Evolutionary conservation across 1,140 invertebrate species (phyloP), one percentile per base, ranked within the genome.

Genomic region (Pogonomyrmex californicus): DNA sequence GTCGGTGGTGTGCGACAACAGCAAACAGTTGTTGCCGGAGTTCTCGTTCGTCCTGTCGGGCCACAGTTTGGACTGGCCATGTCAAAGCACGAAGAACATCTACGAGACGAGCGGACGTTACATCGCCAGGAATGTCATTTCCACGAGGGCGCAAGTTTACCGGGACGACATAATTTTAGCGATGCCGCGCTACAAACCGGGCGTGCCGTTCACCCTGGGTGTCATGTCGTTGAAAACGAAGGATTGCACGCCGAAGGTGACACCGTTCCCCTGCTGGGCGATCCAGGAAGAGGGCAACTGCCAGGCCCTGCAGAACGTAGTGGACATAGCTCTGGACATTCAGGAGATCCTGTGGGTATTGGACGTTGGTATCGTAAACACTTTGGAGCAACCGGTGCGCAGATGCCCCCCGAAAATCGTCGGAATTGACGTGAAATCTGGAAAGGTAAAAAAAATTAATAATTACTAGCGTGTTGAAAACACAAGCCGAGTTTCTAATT

Each of bases 391-490:
- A 51, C 97, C 97, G 0, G 95, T 96, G 1, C 95, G 96, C 9
- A 95, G 96, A n/a, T 97, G 97, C 86, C 93, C 95, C 12, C 97
- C 97, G 0, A 97, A 97, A 93, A 95, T 97, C 30, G 95, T 97
- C 9, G 96, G 96, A n/a, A 95, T 97, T 65, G 96, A 96, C 87
- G 94, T 96, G 0, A 94, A 96, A 62, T 96, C 95, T 54, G 96
- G 96, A 47, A 96, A 97, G 94, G 94, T 94, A 85, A 54, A 56
- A 81, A 2, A 49, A 49, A 41, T 51, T 17, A 9, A 17, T 30
- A 23, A 10, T 65, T 54, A 49, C 36, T 38, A 17, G 38, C 0
- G 4, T 23, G 23, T n/a, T 54, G n/a, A 41, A 65, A 0, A n/a
- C 33, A 33, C 0, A 33, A 65, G 4, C 1, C 23, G n/a, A 6